phyloP scores from a whole-genome alignment of 2,888 invertebrate genomes.

The Drosophila suboccidentalis region DNA sequence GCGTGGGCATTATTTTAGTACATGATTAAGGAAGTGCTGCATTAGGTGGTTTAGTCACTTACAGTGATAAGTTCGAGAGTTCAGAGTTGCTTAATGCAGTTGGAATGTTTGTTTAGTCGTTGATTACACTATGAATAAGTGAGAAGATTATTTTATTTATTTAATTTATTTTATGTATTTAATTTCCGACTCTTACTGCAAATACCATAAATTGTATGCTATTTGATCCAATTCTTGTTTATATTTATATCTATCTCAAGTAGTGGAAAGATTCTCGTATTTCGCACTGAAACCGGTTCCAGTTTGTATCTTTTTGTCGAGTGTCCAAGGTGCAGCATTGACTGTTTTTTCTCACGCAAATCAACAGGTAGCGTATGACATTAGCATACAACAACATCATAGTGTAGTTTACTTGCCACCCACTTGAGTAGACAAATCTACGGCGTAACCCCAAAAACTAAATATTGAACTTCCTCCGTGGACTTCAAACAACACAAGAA shows the following conservation, averaged over 20 bases:
- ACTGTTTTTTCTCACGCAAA: conserved; percentile 57
- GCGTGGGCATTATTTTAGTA: conserved; percentile 35
- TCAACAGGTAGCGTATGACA: conserved; percentile 67
- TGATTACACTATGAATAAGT: conserved; percentile 17
- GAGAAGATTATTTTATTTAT: neutral
- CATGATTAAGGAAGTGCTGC: conserved; percentile 46
- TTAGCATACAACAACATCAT: conserved; percentile 23
- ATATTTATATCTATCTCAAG: conserved; percentile 2
- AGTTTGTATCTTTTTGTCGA: neutral
- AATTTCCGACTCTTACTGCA: neutral
- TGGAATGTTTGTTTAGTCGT: conserved; percentile 10
- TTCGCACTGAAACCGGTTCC: conserved; percentile 21
- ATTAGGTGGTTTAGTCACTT: conserved; percentile 8
- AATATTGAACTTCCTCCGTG: conserved; percentile 57
- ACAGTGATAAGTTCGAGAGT: conserved; percentile 5
- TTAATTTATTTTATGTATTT: too few relatives aligned
- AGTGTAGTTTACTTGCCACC: conserved; percentile 39
- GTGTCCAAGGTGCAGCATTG: conserved; percentile 22
- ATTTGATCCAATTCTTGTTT: conserved; percentile 15
- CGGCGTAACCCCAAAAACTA: conserved; percentile 29
- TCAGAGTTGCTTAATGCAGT: conserved; percentile 11
- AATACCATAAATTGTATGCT: neutral
- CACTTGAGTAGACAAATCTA: conserved; percentile 23
- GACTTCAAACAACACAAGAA: conserved; percentile 10
- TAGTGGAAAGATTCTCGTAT: conserved; percentile 4